Evolutionary conservation across 2,888 invertebrate genomes (phyloP), one percentile per base, ranked within the genome.

Genomic region (Aspidiotus destructor): DNA sequence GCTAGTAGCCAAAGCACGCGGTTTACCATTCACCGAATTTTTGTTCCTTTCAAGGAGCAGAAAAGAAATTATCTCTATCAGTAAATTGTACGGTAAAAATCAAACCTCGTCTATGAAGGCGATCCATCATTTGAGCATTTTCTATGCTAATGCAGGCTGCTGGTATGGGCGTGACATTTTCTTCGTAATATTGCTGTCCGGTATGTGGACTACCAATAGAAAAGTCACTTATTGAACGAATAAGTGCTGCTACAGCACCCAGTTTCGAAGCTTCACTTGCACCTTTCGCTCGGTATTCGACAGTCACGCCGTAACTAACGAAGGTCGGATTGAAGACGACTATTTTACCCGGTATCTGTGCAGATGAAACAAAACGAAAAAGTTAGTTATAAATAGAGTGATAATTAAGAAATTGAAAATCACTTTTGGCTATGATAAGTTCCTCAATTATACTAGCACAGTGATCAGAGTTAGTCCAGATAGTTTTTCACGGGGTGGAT

Each of bases 151-250:
- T 87, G 70, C 84, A 85, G 53, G 87, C 88, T 0, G 84, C 81
- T 8, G 89, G 89, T 68, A 90, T 89, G 78, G 84, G 80, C 6
- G 78, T 78, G 0, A 85, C 79, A 70, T 80, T 81, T 1, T 80
- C 79, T 0, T 74, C 79, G 73, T 89, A 89, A 0, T 73, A 75
- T 79, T 86, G 86, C 76, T 81, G 80, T 1, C 92, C 91, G 0
- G 91, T 87, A 73, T 92, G 91, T 0, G 89, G 88, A 0, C 86
- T 83, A 73, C 86, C 81, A 53, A 91, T 82, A 0, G 90, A 91
- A 75, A 86, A 86, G 0, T 89, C 87, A 0, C 90, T 83, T 8
- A 89, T 81, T 0, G 90, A 89, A 70, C 87, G 80, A 8, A 90
- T 82, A 71, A 92, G 78, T 11, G 85, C 82, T 0, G 89, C 91